These are phyloP conservation scores for Cisticola juncidis DNA, from an alignment of 2,113 vertebrate genomes.

Conservation along the genomic window DNA sequence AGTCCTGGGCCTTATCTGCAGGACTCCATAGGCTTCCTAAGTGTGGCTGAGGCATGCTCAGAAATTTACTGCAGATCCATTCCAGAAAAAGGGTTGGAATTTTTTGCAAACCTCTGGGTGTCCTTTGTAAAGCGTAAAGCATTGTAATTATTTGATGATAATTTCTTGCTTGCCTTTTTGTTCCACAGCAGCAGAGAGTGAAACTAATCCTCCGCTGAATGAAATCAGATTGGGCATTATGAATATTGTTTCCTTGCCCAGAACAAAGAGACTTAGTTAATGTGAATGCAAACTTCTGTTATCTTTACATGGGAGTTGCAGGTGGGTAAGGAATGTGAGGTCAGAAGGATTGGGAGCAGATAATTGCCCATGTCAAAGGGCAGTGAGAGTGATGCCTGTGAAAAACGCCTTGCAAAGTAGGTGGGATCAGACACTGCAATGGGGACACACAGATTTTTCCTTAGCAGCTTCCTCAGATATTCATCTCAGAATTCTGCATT, in stretches of 20 bases:
- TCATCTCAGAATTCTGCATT: neutral
- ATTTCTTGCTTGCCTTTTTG: slow-evolving; percentile 1
- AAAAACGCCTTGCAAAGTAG: slow-evolving; percentile 25
- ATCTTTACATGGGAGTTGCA: slow-evolving; percentile 49
- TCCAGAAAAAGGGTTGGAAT: neutral
- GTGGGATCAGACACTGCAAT: neutral
- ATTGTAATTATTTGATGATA: slow-evolving; percentile 1
- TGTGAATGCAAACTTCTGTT: slow-evolving; percentile 42
- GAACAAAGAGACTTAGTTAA: slow-evolving; percentile 38
- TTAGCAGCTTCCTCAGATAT: neutral
- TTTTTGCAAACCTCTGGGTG: slow-evolving; percentile 3
- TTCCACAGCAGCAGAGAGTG: slow-evolving; percentile 7
- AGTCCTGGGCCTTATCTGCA: neutral
- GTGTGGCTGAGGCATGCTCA: neutral
- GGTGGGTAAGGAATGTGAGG: slow-evolving; percentile 65
- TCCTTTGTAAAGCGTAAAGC: neutral
- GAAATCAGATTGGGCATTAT: slow-evolving; percentile 36
- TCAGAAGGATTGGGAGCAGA: slow-evolving; percentile 35
- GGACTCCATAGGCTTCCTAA: neutral
- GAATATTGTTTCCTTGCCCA: slow-evolving; percentile 18
- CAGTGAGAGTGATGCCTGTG: slow-evolving; percentile 43
- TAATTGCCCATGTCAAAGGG: slow-evolving; percentile 52
- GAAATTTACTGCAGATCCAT: neutral
- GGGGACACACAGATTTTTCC: neutral
- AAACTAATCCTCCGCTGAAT: slow-evolving; percentile 43